Base-by-base conservation (phyloP, 2,888 invertebrate genomes). In the Scaptomyza tumidula region DNA sequence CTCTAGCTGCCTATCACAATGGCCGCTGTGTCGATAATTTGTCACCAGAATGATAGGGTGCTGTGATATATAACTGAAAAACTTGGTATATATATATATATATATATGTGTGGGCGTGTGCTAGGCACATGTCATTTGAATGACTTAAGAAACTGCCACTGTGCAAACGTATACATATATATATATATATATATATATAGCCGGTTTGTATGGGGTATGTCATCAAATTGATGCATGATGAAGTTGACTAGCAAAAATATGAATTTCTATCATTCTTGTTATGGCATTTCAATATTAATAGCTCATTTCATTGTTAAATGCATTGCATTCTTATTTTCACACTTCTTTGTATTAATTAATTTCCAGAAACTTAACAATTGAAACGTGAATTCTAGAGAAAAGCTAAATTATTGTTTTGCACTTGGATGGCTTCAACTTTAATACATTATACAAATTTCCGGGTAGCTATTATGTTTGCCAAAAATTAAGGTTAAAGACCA, bases 221-320 rank as follows among this genome's bases (percentile, higher is more conserved):
- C 83, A 83, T 83, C 85, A 78, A 82, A 76, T 78, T 70, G 69
- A 77, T 77, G 80, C 80, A 72, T 80, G 66, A 75, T 70, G 75
- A 70, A 77, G 58, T 71, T 75, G 63, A 44, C 44, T 37, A 9
- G 45, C 29, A 43, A 59, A 53, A 24, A 50, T 52, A 60, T 46
- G 39, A 53, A 50, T 57, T 70, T 33, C 53, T 61, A 43, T 55
- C 60, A 76, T 58, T 68, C 35, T 55, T 66, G 37, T 53, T 62
- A 76, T 58, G 39, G 56, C 52, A 45, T 41, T 48, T 45, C 37
- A 37, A 54, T 60, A 37, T 44, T 37, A 44, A 44, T 29, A 44
- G 13, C 54, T 27, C 45, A 57, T 45, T 65, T 48, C 48, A 53
- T 67, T 48, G n/a, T 37, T 49, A 13, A 3, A 29, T 19, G 13